Conservation (phyloP, 2,797 vertebrate genomes). For the Rhinophrynus dorsalis region DNA sequence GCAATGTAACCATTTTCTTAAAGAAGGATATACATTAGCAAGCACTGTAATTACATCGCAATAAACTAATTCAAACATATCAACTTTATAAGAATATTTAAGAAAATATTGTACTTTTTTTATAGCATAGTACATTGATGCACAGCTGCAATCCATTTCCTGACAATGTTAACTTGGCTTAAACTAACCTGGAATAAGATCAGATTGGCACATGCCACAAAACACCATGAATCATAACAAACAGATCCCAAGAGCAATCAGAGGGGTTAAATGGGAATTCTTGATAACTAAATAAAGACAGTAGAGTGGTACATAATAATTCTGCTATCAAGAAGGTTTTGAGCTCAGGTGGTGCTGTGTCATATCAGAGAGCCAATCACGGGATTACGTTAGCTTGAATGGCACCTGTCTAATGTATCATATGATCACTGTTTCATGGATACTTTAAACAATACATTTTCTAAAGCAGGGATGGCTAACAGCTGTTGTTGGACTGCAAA, state of each 20-base stretch:
- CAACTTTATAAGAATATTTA: too few relatives aligned
- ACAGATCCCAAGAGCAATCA: slow-evolving; percentile 8
- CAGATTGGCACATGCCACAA: slow-evolving; percentile 47
- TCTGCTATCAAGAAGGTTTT: slow-evolving; percentile 12
- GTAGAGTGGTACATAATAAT: neutral
- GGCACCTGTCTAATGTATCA: slow-evolving; percentile 89
- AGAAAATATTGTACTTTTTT: too few relatives aligned
- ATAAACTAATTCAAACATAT: too few relatives aligned
- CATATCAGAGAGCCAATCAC: slow-evolving; percentile 54
- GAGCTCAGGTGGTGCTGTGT: slow-evolving; percentile 48
- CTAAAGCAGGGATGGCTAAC: too few relatives aligned
- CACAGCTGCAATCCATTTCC: too few relatives aligned
- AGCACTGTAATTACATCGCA: too few relatives aligned
- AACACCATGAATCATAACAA: slow-evolving; percentile 46
- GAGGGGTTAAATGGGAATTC: slow-evolving; percentile 40
- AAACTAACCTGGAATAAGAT: slow-evolving; percentile 27
- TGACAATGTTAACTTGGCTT: slow-evolving; percentile 6
- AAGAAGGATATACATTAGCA: too few relatives aligned
- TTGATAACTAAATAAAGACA: slow-evolving; percentile 10
- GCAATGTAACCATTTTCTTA: too few relatives aligned
- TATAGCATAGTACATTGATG: too few relatives aligned
- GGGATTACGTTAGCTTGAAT: slow-evolving; percentile 76
- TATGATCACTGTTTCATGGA: slow-evolving; percentile 76
- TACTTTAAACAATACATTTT: too few relatives aligned
- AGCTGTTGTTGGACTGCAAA: too few relatives aligned